phyloP scores from a whole-genome alignment of 2,797 vertebrate genomes.

The Mormyrus proboscirostris region DNA sequence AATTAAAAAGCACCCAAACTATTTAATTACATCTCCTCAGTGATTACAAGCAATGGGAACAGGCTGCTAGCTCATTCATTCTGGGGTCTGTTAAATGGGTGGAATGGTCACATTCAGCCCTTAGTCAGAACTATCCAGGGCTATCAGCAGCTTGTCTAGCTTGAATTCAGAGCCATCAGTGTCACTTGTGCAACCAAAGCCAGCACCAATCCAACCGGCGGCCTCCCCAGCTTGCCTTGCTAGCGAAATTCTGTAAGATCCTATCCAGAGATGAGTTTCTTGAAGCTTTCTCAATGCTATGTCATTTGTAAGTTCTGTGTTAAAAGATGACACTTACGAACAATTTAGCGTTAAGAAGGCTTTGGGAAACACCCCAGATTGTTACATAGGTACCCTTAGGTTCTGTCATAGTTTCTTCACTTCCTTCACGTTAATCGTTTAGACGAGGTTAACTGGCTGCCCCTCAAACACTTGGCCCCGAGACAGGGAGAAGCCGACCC shows the following conservation, averaged over 20 bases:
- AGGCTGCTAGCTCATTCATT: conserved; percentile 65
- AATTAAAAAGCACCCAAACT: conserved; percentile 64
- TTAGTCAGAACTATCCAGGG: background rate
- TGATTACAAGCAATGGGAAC: conserved; percentile 58
- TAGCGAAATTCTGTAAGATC: background rate
- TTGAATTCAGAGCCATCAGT: conserved; percentile 3
- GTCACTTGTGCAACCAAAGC: background rate
- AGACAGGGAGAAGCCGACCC: background rate
- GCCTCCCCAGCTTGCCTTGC: background rate
- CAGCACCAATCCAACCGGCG: background rate
- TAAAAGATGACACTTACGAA: background rate
- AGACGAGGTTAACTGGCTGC: background rate
- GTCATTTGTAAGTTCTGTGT: background rate
- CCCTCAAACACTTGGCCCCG: background rate
- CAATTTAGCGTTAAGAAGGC: background rate
- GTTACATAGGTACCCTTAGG: background rate
- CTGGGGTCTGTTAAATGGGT: conserved; percentile 38
- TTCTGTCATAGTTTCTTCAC: background rate
- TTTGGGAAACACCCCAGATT: background rate
- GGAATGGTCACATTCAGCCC: background rate
- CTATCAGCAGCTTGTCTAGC: conserved; percentile 23
- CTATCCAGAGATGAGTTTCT: background rate
- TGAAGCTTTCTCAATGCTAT: background rate
- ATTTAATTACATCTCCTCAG: conserved; percentile 63
- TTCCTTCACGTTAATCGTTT: background rate